Conservation (phyloP, 2,888 invertebrate species). For the Agrotis ipsilon region DNA sequence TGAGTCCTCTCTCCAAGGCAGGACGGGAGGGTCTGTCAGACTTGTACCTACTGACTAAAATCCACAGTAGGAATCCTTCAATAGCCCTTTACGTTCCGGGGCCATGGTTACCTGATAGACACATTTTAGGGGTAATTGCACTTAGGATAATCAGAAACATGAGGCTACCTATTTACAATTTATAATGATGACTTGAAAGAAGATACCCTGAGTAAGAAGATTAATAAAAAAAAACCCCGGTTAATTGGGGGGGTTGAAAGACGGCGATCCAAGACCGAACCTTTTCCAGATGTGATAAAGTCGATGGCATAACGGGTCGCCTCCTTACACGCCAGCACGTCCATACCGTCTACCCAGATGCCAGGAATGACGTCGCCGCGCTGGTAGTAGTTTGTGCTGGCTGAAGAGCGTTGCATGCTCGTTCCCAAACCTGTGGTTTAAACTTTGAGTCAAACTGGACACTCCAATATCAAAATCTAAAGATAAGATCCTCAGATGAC, state of each 20-base stretch:
- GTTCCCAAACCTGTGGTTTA: conserved; percentile 24
- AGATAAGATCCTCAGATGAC: no score
- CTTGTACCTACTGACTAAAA: no score
- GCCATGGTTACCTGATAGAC: no score
- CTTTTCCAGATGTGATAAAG: conserved; percentile 15
- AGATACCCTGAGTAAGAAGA: not conserved
- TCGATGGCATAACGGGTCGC: conserved; percentile 23
- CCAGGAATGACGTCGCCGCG: conserved; percentile 38
- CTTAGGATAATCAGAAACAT: no score
- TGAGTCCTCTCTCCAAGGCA: no score
- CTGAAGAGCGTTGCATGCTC: not conserved
- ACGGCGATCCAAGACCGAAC: conserved; percentile 4
- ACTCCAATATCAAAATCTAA: not conserved
- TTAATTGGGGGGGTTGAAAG: no score
- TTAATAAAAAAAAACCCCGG: no score
- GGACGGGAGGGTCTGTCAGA: no score
- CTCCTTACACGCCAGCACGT: conserved; percentile 28
- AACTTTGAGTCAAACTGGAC: not conserved
- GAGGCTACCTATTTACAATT: not conserved
- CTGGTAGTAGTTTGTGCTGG: conserved; percentile 22
- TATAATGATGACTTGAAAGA: not conserved
- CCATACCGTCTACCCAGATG: conserved; percentile 39
- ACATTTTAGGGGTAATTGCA: not conserved
- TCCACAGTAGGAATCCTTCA: no score
- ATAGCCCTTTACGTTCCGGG: no score